A percentile compares a stretch with the other conserved stretches of the same genome.
phyloP scores from a whole-genome alignment of 2,888 invertebrate species.

The Macaria liturata region DNA sequence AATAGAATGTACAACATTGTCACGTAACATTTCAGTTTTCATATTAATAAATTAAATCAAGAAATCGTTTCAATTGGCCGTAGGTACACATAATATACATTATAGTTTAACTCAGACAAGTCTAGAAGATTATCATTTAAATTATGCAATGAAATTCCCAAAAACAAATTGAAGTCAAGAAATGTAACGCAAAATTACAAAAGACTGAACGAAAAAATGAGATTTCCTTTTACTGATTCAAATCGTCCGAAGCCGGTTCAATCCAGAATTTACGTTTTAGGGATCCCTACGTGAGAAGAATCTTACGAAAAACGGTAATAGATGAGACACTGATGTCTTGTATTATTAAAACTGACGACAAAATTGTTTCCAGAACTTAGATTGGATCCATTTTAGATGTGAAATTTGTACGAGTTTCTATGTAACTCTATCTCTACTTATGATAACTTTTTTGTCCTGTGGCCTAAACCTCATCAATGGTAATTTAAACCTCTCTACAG shows the following conservation, averaged over 20 bases:
- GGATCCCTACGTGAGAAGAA: conserved; percentile 21
- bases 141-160: too few species aligned
- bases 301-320: conserved; percentile 12
- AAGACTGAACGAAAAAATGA: conserved; percentile 13
- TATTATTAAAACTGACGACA: conserved; percentile 17
- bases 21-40: too few species aligned
- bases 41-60: too few species aligned
- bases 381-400: neutral
- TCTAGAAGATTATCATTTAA: too few species aligned
- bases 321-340: conserved; percentile 19
- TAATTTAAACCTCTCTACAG: too few species aligned
- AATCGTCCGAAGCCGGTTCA: conserved; percentile 22
- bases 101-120: too few species aligned
- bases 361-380: neutral
- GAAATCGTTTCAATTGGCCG: too few species aligned
- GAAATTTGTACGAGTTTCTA: neutral
- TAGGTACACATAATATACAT: too few species aligned
- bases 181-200: neutral
- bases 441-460: too few species aligned
- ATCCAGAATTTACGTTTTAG: conserved; percentile 26
- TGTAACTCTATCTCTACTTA: neutral
- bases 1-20: too few species aligned
- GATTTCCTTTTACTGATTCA: conserved; percentile 24
- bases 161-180: neutral
- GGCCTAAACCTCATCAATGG: too few species aligned